Conservation (phyloP, 1,140 invertebrate genomes). For the Ips nitidus region DNA sequence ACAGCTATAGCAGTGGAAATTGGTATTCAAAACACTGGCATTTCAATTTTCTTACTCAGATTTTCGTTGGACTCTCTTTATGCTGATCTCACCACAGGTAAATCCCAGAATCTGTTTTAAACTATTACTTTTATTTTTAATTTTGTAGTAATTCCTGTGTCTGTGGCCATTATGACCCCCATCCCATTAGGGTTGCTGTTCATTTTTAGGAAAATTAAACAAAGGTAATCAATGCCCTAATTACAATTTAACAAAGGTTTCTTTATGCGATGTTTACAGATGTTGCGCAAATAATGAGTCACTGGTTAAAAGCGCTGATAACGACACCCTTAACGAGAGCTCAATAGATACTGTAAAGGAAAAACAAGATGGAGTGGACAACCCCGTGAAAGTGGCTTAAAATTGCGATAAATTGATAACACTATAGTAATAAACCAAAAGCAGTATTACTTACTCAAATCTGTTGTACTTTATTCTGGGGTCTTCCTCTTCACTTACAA, state of each 20-base stretch:
- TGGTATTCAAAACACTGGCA: constrained; percentile 94
- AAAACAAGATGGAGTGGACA: too few relatives aligned
- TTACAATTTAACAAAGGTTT: too few relatives aligned
- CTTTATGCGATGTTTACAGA: too few relatives aligned
- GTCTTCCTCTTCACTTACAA: background rate
- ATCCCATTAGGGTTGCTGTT: constrained; percentile 70
- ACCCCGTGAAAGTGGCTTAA: too few relatives aligned
- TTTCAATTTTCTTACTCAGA: constrained; percentile 82
- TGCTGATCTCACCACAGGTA: constrained; percentile 78
- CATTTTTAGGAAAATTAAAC: constrained; percentile 56
- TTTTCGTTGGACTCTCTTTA: constrained; percentile 70
- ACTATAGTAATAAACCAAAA: too few relatives aligned
- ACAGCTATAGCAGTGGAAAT: constrained; percentile 90
- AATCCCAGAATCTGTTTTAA: constrained; percentile 9
- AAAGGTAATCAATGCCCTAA: constrained; percentile 36
- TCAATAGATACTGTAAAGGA: too few relatives aligned
- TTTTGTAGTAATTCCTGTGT: constrained; percentile 25
- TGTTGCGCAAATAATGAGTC: too few relatives aligned
- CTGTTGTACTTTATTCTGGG: background rate
- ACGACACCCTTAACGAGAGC: too few relatives aligned
- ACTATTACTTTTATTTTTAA: background rate
- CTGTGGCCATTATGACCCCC: constrained; percentile 88
- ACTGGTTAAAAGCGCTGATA: too few relatives aligned
- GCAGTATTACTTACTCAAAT: too few relatives aligned
- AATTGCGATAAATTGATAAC: too few relatives aligned